Conservation (phyloP, 2,888 invertebrate species). For the Tetheella fluctuosa region DNA sequence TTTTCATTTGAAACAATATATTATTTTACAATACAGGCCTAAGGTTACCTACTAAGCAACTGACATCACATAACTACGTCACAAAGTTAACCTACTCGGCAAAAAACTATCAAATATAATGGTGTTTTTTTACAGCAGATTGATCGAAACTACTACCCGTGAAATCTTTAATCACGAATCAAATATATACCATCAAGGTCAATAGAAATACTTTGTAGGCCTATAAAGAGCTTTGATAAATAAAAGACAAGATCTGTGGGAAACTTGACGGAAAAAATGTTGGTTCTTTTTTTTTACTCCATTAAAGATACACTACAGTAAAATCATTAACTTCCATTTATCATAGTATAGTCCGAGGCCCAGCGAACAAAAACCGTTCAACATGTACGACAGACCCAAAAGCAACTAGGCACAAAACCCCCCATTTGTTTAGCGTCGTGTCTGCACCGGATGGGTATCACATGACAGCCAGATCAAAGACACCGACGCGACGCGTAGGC, state of each 20-base stretch:
- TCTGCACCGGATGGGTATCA: conserved; percentile 31
- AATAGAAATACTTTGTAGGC: not conserved
- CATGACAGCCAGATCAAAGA: conserved; percentile 57
- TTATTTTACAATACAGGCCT: too few relatives aligned
- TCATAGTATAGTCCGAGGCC: not conserved
- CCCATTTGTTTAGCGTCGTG: conserved; percentile 29
- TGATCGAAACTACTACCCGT: not conserved
- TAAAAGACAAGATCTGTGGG: not conserved
- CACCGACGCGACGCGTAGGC: conserved; percentile 33
- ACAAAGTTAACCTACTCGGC: not conserved
- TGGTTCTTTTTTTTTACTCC: not conserved
- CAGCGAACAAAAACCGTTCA: conserved; percentile 2
- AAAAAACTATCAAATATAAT: not conserved
- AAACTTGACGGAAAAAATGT: not conserved
- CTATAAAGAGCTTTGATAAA: not conserved
- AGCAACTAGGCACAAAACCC: not conserved
- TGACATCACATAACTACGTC: not conserved
- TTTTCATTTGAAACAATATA: too few relatives aligned
- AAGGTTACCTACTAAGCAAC: too few relatives aligned
- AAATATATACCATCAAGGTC: not conserved
- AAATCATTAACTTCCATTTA: conserved; percentile 5
- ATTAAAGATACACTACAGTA: not conserved
- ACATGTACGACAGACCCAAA: not conserved
- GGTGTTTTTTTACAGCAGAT: not conserved
- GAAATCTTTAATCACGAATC: conserved; percentile 2